Percentiles rank a stretch among this genome's conserved stretches.
Conservation (phyloP, 2,113 vertebrate genomes). For the Rhodinocichla rosea region DNA sequence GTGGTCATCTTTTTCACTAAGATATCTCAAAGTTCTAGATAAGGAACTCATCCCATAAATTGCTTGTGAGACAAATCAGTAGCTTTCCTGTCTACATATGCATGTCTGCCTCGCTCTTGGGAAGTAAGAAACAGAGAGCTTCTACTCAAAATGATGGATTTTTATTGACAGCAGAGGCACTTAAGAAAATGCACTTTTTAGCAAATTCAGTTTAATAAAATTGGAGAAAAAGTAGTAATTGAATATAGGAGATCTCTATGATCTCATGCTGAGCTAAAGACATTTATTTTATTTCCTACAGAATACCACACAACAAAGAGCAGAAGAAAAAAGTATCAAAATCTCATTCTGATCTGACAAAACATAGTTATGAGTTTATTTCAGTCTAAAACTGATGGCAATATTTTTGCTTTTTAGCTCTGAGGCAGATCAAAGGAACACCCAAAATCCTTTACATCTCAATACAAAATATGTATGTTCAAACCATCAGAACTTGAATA, state of each 20-base stretch:
- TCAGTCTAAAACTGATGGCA: background rate
- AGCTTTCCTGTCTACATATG: background rate
- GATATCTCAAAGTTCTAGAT: background rate
- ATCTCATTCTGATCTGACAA: background rate
- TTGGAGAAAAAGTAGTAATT: background rate
- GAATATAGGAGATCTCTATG: background rate
- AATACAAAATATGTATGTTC: background rate
- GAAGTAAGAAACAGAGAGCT: background rate
- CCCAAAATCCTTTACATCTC: background rate
- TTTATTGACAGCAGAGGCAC: background rate
- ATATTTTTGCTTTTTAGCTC: background rate
- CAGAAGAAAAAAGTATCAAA: background rate
- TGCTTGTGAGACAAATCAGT: background rate
- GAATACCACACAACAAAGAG: background rate
- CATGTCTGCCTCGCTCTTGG: background rate
- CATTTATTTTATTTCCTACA: background rate
- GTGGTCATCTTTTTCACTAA: background rate
- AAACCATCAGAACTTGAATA: background rate
- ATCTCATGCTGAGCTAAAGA: background rate
- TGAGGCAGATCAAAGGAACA: background rate
- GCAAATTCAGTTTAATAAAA: background rate
- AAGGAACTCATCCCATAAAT: background rate
- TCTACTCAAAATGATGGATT: background rate
- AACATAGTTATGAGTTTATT: background rate
- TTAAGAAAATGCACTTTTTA: background rate